Percentiles rank a stretch among this genome's conserved stretches.
These are phyloP conservation scores for Pleuronectes platessa DNA, from an alignment of 2,113 vertebrate species.

Conservation along the genomic window DNA sequence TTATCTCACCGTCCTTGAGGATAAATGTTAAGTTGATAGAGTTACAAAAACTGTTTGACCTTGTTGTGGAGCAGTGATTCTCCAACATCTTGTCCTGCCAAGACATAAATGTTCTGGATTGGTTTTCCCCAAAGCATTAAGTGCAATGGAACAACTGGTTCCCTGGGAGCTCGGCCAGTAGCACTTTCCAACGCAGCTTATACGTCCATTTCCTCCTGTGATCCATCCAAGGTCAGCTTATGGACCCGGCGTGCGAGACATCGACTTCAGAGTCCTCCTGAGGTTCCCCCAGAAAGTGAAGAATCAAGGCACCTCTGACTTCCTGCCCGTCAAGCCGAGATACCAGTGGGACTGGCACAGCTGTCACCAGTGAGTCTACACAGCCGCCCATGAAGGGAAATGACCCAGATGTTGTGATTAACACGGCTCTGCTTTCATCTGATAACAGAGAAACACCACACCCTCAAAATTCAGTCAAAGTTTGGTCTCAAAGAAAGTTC, in stretches of 20 bases:
- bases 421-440: background rate
- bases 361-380: conserved; percentile 86
- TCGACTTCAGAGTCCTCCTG: conserved; percentile 85
- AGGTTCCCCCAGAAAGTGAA: conserved; percentile 88
- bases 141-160: conserved; percentile 58
- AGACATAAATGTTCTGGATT: conserved; percentile 70
- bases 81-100: conserved; percentile 65
- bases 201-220: conserved; percentile 32
- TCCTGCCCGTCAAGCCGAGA: conserved; percentile 85
- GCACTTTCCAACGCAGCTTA: conserved; percentile 52
- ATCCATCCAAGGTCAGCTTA: conserved; percentile 83
- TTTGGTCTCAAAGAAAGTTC: background rate
- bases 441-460: conserved; percentile 1
- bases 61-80: conserved; percentile 40
- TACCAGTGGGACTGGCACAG: conserved; percentile 90
- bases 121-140: conserved; percentile 69
- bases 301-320: conserved; percentile 86
- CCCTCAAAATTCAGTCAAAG: conserved; percentile 2
- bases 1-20: background rate
- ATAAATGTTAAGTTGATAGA: conserved; percentile 21
- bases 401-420: background rate
- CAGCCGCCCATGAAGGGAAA: background rate
- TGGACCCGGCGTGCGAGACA: conserved; percentile 74
- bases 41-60: conserved; percentile 41
- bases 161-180: conserved; percentile 34